Percentiles rank a stretch among this genome's conserved stretches.
phyloP scores from a whole-genome alignment of 2,797 vertebrate species.

The Sebastes cheni region DNA sequence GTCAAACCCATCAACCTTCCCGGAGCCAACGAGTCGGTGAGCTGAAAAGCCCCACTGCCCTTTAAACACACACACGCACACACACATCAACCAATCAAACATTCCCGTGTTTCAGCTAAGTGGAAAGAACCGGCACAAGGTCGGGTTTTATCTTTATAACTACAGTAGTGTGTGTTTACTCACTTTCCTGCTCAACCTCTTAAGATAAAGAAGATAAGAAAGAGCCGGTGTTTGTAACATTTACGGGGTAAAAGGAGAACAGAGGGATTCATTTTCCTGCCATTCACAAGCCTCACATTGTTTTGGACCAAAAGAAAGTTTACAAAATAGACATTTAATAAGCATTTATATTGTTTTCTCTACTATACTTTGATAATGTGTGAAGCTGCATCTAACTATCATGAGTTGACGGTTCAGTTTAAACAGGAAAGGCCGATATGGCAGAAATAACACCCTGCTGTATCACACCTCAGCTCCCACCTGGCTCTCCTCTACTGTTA shows the following conservation, averaged over 20 bases:
- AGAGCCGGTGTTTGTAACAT: background rate
- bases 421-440: background rate
- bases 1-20: slow-evolving; percentile 18
- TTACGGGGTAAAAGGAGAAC: background rate
- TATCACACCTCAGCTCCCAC: slow-evolving; percentile 13
- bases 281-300: background rate
- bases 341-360: background rate
- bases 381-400: too few relatives aligned
- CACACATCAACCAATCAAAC: slow-evolving; percentile 18
- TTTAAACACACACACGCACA: slow-evolving; percentile 6
- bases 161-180: slow-evolving; percentile 2
- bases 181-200: background rate
- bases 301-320: background rate
- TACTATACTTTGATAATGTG: too few relatives aligned
- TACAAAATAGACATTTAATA: background rate
- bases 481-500: background rate
- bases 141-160: slow-evolving; percentile 30
- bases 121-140: slow-evolving; percentile 16
- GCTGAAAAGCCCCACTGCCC: background rate
- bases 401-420: background rate
- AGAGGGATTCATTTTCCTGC: background rate
- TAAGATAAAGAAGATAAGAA: slow-evolving; percentile 10
- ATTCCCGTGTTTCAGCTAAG: background rate
- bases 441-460: background rate
- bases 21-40: background rate